Evolutionary conservation across 2,797 vertebrate species (phyloP).

Genomic region (Fringilla coelebs): DNA sequence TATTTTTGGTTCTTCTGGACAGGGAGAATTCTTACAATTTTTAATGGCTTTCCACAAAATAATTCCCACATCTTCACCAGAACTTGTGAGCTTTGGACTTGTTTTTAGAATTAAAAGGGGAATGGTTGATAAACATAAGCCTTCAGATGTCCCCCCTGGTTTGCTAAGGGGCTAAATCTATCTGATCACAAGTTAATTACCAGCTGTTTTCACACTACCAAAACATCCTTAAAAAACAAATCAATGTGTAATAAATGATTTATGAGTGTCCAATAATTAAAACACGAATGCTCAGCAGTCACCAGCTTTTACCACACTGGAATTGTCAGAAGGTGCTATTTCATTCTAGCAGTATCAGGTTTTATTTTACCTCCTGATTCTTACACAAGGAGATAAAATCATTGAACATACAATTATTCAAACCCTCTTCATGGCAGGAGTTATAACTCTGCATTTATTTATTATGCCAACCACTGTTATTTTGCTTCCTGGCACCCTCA

Average conservation of each 20-base stretch:
- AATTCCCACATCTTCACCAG: background rate
- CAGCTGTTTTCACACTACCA: background rate
- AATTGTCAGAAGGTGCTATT: background rate
- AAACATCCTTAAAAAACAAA: conserved; percentile 14
- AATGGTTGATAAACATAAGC: background rate
- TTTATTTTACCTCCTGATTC: background rate
- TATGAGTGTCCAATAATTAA: background rate
- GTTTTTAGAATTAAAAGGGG: background rate
- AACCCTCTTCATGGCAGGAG: background rate
- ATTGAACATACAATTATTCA: background rate
- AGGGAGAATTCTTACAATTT: background rate
- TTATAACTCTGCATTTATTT: background rate
- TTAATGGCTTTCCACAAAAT: background rate
- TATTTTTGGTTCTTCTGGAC: background rate
- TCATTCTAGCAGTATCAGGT: background rate
- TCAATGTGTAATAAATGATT: conserved; percentile 26
- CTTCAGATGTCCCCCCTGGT: background rate
- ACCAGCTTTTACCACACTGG: background rate
- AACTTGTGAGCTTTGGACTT: background rate
- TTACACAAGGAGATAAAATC: background rate
- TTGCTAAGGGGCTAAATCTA: conserved; percentile 22
- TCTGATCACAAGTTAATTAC: background rate
- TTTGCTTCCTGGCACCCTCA: background rate
- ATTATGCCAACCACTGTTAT: background rate
- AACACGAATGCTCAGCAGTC: background rate